Percentiles rank a stretch among this genome's conserved stretches.
phyloP scores from a whole-genome alignment of 1,140 invertebrate species.

The Lasioglossum baleicum region DNA sequence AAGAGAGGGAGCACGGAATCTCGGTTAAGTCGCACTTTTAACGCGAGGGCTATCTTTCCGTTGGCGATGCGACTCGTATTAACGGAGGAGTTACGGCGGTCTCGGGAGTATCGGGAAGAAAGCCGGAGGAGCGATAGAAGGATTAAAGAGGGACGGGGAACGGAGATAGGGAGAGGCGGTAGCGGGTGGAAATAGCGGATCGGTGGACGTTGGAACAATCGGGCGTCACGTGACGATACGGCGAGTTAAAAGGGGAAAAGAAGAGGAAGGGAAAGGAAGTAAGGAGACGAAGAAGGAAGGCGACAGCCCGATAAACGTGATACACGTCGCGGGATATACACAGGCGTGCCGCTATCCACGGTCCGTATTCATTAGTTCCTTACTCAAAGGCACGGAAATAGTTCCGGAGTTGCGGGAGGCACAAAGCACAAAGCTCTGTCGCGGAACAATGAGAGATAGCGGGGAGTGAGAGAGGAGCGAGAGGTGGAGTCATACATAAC shows the following conservation, averaged over 20 bases:
- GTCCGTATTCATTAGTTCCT: slow-evolving; percentile 79
- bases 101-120: too few relatives aligned
- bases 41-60: too few relatives aligned
- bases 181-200: neutral
- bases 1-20: too few relatives aligned
- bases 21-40: too few relatives aligned
- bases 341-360: slow-evolving; percentile 53
- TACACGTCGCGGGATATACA: slow-evolving; percentile 59
- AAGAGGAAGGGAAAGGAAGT: slow-evolving; percentile 35
- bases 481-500: slow-evolving; percentile 43
- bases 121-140: too few relatives aligned
- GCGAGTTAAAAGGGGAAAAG: slow-evolving; percentile 29
- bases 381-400: slow-evolving; percentile 79
- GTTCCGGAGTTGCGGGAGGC: slow-evolving; percentile 76
- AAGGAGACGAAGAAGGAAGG: slow-evolving; percentile 46
- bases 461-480: slow-evolving; percentile 49
- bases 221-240: slow-evolving; percentile 31
- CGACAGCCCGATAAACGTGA: slow-evolving; percentile 59
- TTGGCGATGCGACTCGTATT: too few relatives aligned
- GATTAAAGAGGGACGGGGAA: neutral
- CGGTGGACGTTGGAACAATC: slow-evolving; percentile 19
- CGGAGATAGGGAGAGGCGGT: slow-evolving; percentile 18
- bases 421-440: slow-evolving; percentile 80
- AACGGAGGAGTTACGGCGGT: too few relatives aligned
- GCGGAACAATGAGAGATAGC: slow-evolving; percentile 77